phyloP scores from a whole-genome alignment of 2,113 vertebrate species.

The Cyprinodon tularosa region DNA sequence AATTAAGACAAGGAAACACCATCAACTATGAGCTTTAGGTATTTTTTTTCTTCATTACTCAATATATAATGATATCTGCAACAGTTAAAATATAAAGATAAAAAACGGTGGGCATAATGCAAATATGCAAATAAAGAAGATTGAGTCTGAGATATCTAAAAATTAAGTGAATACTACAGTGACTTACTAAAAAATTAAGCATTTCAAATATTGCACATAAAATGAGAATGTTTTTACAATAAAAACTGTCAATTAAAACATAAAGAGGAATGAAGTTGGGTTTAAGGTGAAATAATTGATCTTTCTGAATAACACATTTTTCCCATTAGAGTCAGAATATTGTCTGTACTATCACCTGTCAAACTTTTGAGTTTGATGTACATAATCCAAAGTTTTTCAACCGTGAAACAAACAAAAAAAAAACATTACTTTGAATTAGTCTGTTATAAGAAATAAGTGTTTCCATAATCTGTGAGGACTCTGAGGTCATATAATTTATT shows the following conservation, averaged over 20 bases:
- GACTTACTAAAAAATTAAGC: too few relatives aligned
- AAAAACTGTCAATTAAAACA: not conserved
- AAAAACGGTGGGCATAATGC: too few relatives aligned
- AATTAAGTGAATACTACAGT: too few relatives aligned
- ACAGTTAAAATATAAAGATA: not conserved
- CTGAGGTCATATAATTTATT: not conserved
- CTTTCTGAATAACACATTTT: not conserved
- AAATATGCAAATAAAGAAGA: too few relatives aligned
- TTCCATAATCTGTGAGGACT: not conserved
- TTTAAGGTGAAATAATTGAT: not conserved
- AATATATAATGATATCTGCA: not conserved
- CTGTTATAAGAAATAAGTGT: not conserved
- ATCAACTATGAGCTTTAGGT: too few relatives aligned
- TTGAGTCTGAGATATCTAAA: too few relatives aligned
- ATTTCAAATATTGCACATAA: not conserved
- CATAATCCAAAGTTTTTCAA: not conserved
- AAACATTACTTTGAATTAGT: not conserved
- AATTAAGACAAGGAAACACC: too few relatives aligned
- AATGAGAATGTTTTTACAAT: not conserved
- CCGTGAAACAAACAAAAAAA: not conserved
- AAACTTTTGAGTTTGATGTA: not conserved
- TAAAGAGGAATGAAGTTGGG: not conserved
- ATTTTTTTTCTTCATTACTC: too few relatives aligned
- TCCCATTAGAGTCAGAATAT: not conserved
- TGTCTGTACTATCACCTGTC: too few relatives aligned